These are phyloP conservation scores for Drosophila mayaguana DNA, from an alignment of 2,888 invertebrate genomes.

Conservation along the genomic window DNA sequence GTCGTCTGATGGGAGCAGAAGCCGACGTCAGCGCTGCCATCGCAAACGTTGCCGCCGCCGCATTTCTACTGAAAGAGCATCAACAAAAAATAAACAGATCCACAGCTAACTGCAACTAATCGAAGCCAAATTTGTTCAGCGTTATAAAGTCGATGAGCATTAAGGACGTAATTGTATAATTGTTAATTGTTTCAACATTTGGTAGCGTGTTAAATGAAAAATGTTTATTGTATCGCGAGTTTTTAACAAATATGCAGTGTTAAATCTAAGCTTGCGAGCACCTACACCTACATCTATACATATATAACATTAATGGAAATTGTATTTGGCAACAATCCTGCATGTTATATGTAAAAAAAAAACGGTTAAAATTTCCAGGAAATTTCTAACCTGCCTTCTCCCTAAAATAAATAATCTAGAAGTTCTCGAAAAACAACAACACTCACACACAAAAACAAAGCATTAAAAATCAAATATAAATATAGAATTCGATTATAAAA, in stretches of 20 bases:
- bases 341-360: constrained; percentile 51
- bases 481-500: constrained; percentile 18
- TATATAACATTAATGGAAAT: constrained; percentile 14
- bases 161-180: constrained; percentile 52
- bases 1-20: constrained; percentile 83
- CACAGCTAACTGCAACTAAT: constrained; percentile 44
- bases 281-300: not conserved
- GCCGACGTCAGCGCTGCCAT: constrained; percentile 65
- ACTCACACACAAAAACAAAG: constrained; percentile 21
- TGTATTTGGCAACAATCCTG: constrained; percentile 24
- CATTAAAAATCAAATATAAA: constrained; percentile 46
- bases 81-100: constrained; percentile 14
- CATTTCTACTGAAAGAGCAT: constrained; percentile 58
- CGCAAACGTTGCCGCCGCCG: constrained; percentile 75
- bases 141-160: constrained; percentile 43
- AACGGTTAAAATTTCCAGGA: constrained; percentile 63
- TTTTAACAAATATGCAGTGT: constrained; percentile 45
- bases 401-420: constrained; percentile 11
- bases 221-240: constrained; percentile 49
- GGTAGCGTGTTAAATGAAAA: constrained; percentile 45
- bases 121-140: constrained; percentile 68
- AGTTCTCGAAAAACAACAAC: constrained; percentile 29
- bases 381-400: constrained; percentile 64
- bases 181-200: constrained; percentile 67
- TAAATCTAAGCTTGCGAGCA: constrained; percentile 17